Evolutionary conservation across 2,888 invertebrate genomes (phyloP).

Genomic region (Phyllotreta striolata): DNA sequence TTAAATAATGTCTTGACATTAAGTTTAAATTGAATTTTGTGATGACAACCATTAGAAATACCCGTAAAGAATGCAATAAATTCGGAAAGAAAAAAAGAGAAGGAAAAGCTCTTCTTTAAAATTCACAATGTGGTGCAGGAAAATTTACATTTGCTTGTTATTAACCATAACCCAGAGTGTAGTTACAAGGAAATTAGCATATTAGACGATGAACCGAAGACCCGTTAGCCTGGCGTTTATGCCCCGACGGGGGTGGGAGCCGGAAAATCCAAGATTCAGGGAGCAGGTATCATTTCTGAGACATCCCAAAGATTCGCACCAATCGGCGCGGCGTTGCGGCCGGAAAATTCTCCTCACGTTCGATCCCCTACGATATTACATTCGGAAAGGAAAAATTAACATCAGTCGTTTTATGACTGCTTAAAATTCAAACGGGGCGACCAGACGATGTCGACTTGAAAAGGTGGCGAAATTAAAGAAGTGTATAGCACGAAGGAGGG

Average conservation of each 20-base stretch:
- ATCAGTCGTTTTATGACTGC: conserved; percentile 63
- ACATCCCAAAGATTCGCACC: conserved; percentile 48
- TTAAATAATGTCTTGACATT: too few relatives aligned
- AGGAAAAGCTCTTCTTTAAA: conserved; percentile 7
- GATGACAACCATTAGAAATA: too few relatives aligned
- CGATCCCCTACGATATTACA: conserved; percentile 58
- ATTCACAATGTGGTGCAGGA: conserved; percentile 31
- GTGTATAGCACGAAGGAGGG: conserved; percentile 22
- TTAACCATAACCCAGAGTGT: conserved; percentile 53
- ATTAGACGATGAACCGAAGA: conserved; percentile 51
- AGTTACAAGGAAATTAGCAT: conserved; percentile 53
- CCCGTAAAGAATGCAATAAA: conserved; percentile 4
- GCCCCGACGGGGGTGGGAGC: conserved; percentile 33
- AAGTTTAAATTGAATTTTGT: too few relatives aligned
- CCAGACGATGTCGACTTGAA: conserved; percentile 43
- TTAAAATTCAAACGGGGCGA: conserved; percentile 54
- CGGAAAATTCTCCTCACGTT: conserved; percentile 51
- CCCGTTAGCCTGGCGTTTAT: conserved; percentile 35
- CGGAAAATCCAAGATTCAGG: conserved; percentile 30
- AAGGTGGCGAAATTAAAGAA: conserved; percentile 42
- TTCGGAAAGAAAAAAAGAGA: conserved; percentile 1
- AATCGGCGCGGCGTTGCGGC: conserved; percentile 45
- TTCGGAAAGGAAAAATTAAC: conserved; percentile 61
- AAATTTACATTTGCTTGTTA: conserved; percentile 52
- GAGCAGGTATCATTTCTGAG: conserved; percentile 46